Conservation (phyloP, 2,797 vertebrate genomes). For the Euphonia xanthogaster region DNA sequence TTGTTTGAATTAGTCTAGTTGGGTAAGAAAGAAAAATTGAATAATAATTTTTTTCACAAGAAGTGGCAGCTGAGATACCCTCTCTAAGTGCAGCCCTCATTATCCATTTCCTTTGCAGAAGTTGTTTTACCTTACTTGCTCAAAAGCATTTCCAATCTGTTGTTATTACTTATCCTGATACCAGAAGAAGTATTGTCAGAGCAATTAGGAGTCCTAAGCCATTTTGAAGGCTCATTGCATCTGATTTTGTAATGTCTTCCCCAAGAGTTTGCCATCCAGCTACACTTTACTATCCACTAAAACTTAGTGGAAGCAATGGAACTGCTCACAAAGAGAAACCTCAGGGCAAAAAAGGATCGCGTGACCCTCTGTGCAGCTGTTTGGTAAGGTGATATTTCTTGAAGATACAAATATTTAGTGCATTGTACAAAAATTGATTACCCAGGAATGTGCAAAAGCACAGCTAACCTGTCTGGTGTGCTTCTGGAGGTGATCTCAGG, state of each 20-base stretch:
- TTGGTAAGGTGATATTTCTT: not conserved
- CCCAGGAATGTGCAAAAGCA: not conserved
- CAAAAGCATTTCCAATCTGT: constrained; percentile 10
- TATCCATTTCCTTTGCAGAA: not conserved
- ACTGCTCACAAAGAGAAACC: not conserved
- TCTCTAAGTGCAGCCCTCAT: not conserved
- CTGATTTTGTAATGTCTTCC: not conserved
- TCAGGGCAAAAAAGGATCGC: not conserved
- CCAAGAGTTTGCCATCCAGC: not conserved
- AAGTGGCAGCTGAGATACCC: not conserved
- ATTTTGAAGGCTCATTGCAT: not conserved
- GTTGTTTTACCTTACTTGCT: not conserved
- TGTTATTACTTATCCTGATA: not conserved
- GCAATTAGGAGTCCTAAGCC: not conserved
- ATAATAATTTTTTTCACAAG: not conserved
- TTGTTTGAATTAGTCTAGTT: not conserved
- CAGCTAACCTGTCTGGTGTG: not conserved
- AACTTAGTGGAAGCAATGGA: not conserved
- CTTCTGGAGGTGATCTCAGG: not conserved
- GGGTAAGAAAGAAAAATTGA: not conserved
- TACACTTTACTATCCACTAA: not conserved
- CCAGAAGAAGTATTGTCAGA: not conserved
- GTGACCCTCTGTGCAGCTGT: not conserved
- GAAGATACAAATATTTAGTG: not conserved
- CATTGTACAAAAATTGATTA: not conserved